Evolutionary conservation across 2,797 vertebrate genomes (phyloP).

Genomic region (Brachymystax lenok): DNA sequence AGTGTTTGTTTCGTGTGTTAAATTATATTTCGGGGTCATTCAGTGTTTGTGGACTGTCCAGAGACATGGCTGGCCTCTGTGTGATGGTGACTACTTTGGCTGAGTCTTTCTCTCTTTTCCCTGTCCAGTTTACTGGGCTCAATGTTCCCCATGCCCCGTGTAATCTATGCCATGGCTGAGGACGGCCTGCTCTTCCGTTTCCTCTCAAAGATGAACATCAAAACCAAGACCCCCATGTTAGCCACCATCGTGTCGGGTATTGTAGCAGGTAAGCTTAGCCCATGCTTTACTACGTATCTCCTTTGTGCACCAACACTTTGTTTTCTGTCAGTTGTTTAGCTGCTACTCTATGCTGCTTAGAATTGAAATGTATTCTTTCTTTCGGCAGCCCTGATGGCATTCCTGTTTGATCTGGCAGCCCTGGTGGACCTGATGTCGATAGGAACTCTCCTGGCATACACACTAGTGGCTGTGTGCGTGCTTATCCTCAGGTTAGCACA

Average conservation of each 20-base stretch:
- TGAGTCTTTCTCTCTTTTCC: neutral
- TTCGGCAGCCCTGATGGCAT: slow-evolving; percentile 79
- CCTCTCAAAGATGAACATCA: slow-evolving; percentile 74
- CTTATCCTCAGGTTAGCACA: slow-evolving; percentile 83
- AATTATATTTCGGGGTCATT: neutral
- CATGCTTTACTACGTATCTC: too few species aligned
- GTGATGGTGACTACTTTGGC: neutral
- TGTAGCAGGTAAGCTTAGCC: slow-evolving; percentile 70
- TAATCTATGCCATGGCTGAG: slow-evolving; percentile 88
- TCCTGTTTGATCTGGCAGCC: slow-evolving; percentile 80
- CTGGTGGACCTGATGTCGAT: slow-evolving; percentile 89
- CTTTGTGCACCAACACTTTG: neutral
- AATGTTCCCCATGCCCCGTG: slow-evolving; percentile 90
- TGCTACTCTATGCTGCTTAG: neutral
- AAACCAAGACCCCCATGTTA: slow-evolving; percentile 78
- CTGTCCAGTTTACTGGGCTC: slow-evolving; percentile 81
- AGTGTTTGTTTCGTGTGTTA: neutral
- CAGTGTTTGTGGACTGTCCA: too few species aligned
- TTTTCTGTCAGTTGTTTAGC: neutral
- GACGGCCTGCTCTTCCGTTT: slow-evolving; percentile 83
- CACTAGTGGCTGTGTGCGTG: slow-evolving; percentile 83
- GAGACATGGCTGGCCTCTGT: neutral
- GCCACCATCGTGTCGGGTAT: slow-evolving; percentile 82
- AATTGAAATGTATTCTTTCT: neutral
- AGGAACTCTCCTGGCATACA: slow-evolving; percentile 85